Evolutionary conservation across 2,113 vertebrate species (phyloP), one percentile per base, ranked within the genome.

Genomic region (Isurus oxyrinchus): DNA sequence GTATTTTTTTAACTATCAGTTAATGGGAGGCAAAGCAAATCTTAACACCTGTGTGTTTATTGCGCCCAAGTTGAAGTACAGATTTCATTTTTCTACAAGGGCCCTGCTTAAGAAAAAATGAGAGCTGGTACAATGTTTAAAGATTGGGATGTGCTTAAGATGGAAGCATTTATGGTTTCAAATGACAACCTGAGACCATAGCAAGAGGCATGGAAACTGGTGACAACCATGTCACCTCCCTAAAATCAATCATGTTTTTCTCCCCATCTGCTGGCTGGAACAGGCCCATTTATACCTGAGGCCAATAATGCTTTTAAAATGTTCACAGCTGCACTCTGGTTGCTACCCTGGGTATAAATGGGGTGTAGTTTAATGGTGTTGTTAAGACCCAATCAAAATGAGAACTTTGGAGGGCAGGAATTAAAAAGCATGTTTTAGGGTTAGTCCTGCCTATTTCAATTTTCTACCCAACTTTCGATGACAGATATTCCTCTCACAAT

Each of bases 231-330:
- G 67, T 53, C 69, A 19, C 8, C 94, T 95, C 94, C 69, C 44
- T 8, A 76, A 95, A 72, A 95, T 95, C 94, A 72, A 69, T 53
- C 66, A 76, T 16, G 94, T 44, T 40, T 35, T 95, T 53, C 49
- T 67, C 63, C 94, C 94, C 94, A 95, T 69, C 67, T 95, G 66
- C 66, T 95, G 94, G 25, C 53, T 95, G 94, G 76, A 95, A 95
- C 23, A 35, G 66, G 63, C 49, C 94, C 94, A 72, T 49, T 95
- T 95, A 31, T 35, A 95, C 94, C 44, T 0, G 44, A 72, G 66
- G 94, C 67, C 67, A 95, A 55, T 40, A 95, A 69, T 95, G 66
- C 67, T 72, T 95, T 95, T 31, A 72, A 95, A 95, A 95, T 94
- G 49, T 72, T 49, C 94, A 72, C 94, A 95, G 94, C 94, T 69